Evolutionary conservation across 2,113 vertebrate species (phyloP), one percentile per base, ranked within the genome.

Genomic region (Zapus hudsonius): DNA sequence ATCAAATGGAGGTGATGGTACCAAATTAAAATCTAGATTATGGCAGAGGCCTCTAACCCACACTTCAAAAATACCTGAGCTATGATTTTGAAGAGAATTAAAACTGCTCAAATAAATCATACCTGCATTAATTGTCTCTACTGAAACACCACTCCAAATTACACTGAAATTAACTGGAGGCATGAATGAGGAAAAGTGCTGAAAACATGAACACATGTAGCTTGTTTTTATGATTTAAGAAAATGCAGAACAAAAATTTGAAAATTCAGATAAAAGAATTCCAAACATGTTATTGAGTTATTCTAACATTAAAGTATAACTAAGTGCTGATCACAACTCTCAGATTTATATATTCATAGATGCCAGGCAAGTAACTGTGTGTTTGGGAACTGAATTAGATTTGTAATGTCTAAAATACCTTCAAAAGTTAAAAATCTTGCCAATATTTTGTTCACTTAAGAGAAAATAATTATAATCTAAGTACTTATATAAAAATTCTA

Each of bases 281-380:
- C 29, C 55, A 88, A 86, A 79, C 36, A 33, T 31, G 33, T 7
- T 25, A 19, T 69, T 36, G 66, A 19, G 33, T 38, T n/a, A n/a
- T 70, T 52, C 64, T 38, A 20, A 7, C 38, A 64, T 20, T 86
- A 9, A n/a, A n/a, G 12, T 66, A 9, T n/a, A 74, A 79, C 76
- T 76, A 75, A 89, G 81, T n/a, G 61, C 15, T 90, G 38, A 87
- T 74, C 87, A 27, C 74, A 16, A 70, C 7, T 83, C 84, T 74
- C 47, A 89, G 55, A 79, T 64, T 73, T 38, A 27, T 1, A 29
- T 2, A 7, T 7, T 42, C 22, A 67, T 29, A 91, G 15, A 85
- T 42, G 19, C 78, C 81, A 96, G 40, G 73, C n/a, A 42, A 0
- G 12, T 38, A 20, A 92, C 40, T 27, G 75, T 72, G 31, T 5